Evolutionary conservation across 2,797 vertebrate genomes (phyloP).

Genomic region (Austrolebias charrua): DNA sequence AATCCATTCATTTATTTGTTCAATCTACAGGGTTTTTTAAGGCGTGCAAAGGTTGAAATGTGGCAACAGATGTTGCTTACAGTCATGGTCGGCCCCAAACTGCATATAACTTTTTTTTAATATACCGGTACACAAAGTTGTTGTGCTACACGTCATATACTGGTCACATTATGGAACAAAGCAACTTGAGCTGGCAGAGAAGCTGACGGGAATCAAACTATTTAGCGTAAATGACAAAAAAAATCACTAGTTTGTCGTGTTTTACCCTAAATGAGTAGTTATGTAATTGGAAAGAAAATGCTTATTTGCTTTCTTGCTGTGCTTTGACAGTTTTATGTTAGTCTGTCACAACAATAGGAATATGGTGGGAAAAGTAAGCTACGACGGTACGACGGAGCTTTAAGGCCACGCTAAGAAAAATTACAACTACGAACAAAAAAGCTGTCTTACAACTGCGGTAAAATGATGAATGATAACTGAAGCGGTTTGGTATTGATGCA

Average conservation of each 20-base stretch:
- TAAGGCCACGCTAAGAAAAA: no score
- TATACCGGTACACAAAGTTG: not conserved
- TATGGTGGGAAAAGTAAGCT: no score
- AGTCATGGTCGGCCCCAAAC: not conserved
- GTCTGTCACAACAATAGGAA: no score
- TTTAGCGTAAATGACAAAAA: no score
- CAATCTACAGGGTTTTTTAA: conserved; percentile 30
- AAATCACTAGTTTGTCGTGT: no score
- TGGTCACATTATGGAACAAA: not conserved
- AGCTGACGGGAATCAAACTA: no score
- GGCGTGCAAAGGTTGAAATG: conserved; percentile 25
- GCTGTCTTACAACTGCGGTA: no score
- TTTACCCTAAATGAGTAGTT: not conserved
- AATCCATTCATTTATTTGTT: conserved; percentile 1
- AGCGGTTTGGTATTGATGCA: no score
- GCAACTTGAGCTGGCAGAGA: no score
- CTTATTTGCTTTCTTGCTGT: not conserved
- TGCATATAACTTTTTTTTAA: not conserved
- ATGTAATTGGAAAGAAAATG: not conserved
- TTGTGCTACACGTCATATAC: not conserved
- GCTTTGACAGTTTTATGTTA: not conserved
- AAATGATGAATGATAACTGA: no score
- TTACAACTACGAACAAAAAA: no score
- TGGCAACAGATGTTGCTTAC: conserved; percentile 3
- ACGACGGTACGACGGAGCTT: no score